Conservation (phyloP, 2,888 invertebrate species). For the Doris montereyensis region DNA sequence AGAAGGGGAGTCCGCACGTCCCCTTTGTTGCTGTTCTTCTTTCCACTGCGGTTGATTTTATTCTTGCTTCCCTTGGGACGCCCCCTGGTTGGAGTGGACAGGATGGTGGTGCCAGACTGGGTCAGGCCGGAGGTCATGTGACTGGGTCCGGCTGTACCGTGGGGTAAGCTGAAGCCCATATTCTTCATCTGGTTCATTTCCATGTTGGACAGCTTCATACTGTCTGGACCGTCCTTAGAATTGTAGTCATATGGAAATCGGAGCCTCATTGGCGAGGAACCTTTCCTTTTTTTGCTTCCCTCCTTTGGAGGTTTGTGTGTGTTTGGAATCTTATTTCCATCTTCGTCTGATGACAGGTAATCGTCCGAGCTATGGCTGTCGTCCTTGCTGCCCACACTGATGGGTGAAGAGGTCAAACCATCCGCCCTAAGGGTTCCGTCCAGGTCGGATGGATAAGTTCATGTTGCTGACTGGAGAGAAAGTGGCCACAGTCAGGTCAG, state of each 20-base stretch:
- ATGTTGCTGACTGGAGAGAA: constrained; percentile 43
- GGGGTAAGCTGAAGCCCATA: constrained; percentile 33
- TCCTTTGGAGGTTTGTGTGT: constrained; percentile 34
- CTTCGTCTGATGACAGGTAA: constrained; percentile 39
- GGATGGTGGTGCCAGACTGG: constrained; percentile 12
- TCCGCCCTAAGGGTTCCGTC: constrained; percentile 41
- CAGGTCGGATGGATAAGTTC: constrained; percentile 35
- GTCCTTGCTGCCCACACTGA: constrained; percentile 41
- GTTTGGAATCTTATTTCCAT: not conserved
- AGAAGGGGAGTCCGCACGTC: not conserved
- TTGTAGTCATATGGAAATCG: constrained; percentile 41
- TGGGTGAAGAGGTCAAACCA: constrained; percentile 30
- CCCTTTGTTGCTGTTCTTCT: constrained; percentile 26
- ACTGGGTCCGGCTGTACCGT: constrained; percentile 27
- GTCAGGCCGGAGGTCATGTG: constrained; percentile 6
- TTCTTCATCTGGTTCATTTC: constrained; percentile 36
- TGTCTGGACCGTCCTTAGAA: constrained; percentile 18
- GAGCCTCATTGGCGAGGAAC: constrained; percentile 38
- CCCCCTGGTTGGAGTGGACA: constrained; percentile 35
- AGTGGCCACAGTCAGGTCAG: constrained; percentile 40
- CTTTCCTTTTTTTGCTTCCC: constrained; percentile 40
- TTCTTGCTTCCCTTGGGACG: constrained; percentile 36
- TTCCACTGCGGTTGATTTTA: constrained; percentile 14
- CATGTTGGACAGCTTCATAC: constrained; percentile 27
- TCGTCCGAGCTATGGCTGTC: constrained; percentile 40